Percentiles rank a stretch among this genome's conserved stretches.
phyloP scores from a whole-genome alignment of 2,113 vertebrate genomes.

The human (Homo sapiens) region DNA sequence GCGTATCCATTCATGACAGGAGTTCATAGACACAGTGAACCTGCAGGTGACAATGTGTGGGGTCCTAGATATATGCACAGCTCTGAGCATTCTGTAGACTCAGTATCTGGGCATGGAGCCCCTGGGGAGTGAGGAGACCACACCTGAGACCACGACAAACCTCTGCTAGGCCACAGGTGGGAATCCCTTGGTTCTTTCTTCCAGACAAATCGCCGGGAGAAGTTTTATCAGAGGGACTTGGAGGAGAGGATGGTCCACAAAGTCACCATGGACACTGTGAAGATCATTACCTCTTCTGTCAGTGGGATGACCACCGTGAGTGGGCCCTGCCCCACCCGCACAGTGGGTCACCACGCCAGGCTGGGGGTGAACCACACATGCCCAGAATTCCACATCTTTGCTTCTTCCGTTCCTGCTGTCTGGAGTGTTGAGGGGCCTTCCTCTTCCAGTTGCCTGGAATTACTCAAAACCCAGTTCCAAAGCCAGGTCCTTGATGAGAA shows the following conservation, averaged over 20 bases:
- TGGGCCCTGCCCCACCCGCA: fast-evolving
- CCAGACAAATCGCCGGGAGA: conserved; percentile 60
- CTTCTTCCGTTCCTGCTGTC: neutral
- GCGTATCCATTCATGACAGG: fast-evolving
- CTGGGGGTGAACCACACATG: fast-evolving
- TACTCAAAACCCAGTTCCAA: neutral
- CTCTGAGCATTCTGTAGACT: neutral
- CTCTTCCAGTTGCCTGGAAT: neutral
- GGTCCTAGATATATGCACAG: no score
- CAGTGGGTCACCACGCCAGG: fast-evolving
- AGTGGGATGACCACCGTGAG: conserved; percentile 70
- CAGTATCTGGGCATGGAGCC: neutral
- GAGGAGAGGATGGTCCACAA: conserved; percentile 79
- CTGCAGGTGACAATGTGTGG: neutral
- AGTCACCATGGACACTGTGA: conserved; percentile 73
- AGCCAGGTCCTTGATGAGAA: neutral
- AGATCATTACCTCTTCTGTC: conserved; percentile 69
- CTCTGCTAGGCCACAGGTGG: neutral
- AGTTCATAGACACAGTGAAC: fast-evolving
- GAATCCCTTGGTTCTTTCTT: neutral
- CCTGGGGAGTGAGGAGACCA: neutral
- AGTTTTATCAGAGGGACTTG: conserved; percentile 60
- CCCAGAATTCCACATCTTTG: fast-evolving
- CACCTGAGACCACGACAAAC: fast-evolving
- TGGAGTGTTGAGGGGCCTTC: neutral